These are phyloP conservation scores for Hydriomena furcata DNA, from an alignment of 2,888 invertebrate genomes.

Conservation along the genomic window DNA sequence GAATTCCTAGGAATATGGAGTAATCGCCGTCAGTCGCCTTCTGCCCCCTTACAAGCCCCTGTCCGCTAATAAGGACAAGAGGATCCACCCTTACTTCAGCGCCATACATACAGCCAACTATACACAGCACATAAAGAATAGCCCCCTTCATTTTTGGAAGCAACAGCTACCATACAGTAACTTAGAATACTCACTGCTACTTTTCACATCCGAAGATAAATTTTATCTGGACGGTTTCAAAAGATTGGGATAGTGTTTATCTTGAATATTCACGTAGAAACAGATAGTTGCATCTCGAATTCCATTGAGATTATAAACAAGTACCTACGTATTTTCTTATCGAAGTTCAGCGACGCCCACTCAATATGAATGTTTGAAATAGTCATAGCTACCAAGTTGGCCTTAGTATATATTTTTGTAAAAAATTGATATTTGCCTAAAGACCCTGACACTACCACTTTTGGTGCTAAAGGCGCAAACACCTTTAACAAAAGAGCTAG, in stretches of 20 bases:
- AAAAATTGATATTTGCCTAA: slow-evolving; percentile 32
- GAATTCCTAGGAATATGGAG: slow-evolving; percentile 69
- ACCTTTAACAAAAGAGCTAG: neutral
- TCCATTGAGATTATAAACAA: slow-evolving; percentile 23
- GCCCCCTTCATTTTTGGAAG: slow-evolving; percentile 40
- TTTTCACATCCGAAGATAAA: slow-evolving; percentile 40
- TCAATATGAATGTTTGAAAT: slow-evolving; percentile 15
- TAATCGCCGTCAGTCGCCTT: slow-evolving; percentile 66
- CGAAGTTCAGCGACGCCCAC: slow-evolving; percentile 14
- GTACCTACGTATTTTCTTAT: neutral
- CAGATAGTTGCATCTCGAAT: slow-evolving; percentile 31
- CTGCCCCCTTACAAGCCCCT: slow-evolving; percentile 69
- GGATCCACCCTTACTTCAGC: slow-evolving; percentile 65
- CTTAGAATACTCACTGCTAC: slow-evolving; percentile 20
- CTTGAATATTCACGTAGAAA: slow-evolving; percentile 40
- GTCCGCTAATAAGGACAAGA: slow-evolving; percentile 59
- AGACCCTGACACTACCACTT: slow-evolving; percentile 34
- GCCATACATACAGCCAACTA: slow-evolving; percentile 36
- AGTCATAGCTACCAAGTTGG: slow-evolving; percentile 19
- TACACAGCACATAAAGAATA: slow-evolving; percentile 35
- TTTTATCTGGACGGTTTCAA: slow-evolving; percentile 56
- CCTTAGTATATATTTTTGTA: no score
- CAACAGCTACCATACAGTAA: slow-evolving; percentile 25
- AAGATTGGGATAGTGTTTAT: slow-evolving; percentile 38
- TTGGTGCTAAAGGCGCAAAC: slow-evolving; percentile 12